Conservation (phyloP, 2,113 vertebrate species). For the Erinaceus europaeus region DNA sequence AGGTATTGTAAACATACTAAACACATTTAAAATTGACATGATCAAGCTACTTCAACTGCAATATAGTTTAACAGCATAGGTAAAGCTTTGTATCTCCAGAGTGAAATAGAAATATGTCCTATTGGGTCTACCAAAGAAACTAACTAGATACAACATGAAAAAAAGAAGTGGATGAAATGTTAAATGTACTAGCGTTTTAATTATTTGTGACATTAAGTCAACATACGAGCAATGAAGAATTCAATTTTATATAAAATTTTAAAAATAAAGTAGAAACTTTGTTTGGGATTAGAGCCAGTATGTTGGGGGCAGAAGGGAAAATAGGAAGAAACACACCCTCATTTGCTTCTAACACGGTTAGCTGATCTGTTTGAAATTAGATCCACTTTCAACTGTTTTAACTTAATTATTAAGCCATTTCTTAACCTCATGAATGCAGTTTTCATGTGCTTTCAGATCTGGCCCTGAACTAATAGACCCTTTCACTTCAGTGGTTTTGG, state of each 20-base stretch:
- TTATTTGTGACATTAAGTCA: slow-evolving; percentile 11
- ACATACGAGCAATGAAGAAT: slow-evolving; percentile 26
- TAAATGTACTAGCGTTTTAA: slow-evolving; percentile 5
- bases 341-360: slow-evolving; percentile 63
- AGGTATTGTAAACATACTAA: slow-evolving; percentile 23
- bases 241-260: slow-evolving; percentile 9
- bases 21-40: background rate
- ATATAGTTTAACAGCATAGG: background rate
- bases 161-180: background rate
- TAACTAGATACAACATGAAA: background rate
- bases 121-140: background rate
- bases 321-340: slow-evolving; percentile 51
- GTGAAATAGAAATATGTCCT: slow-evolving; percentile 13
- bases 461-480: slow-evolving; percentile 72
- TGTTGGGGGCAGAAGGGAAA: slow-evolving; percentile 46
- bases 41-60: background rate
- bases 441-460: slow-evolving; percentile 74
- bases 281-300: slow-evolving; percentile 29
- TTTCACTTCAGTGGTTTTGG: slow-evolving; percentile 74
- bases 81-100: background rate
- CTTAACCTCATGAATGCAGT: slow-evolving; percentile 66
- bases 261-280: slow-evolving; percentile 31
- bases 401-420: slow-evolving; percentile 76
- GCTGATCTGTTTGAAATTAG: slow-evolving; percentile 72
- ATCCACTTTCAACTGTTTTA: slow-evolving; percentile 63